Conservation (phyloP, 2,113 vertebrate species). For the Grus americana region DNA sequence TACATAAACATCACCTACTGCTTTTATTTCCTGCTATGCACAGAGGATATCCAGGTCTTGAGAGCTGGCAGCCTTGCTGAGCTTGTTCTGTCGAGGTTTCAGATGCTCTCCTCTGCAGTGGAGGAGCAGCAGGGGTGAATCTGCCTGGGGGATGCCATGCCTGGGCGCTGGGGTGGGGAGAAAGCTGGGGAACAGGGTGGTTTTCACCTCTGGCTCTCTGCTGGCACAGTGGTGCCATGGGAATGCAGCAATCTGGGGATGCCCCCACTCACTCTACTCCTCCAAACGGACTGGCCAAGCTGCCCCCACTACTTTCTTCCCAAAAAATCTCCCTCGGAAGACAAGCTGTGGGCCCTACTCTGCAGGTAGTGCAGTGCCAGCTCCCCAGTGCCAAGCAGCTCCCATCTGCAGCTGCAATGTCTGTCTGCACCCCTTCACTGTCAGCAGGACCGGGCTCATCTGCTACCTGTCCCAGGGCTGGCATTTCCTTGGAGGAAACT, state of each 20-base stretch:
- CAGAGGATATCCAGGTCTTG: background rate
- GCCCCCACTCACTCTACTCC: background rate
- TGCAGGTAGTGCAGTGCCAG: background rate
- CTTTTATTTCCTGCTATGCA: slow-evolving; percentile 56
- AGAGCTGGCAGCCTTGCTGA: slow-evolving; percentile 8
- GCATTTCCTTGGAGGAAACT: background rate
- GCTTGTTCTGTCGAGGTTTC: background rate
- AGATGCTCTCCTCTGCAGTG: background rate
- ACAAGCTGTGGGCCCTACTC: background rate
- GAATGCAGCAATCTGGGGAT: background rate
- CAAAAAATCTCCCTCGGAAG: background rate
- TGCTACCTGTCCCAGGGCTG: background rate
- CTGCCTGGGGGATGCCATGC: background rate
- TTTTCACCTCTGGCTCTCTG: background rate
- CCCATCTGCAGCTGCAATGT: background rate
- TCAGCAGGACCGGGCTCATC: fast-evolving
- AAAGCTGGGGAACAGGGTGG: background rate
- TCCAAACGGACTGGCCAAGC: background rate
- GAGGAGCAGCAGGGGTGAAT: background rate
- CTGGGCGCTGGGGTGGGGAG: background rate
- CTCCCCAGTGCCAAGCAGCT: background rate
- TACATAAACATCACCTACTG: background rate
- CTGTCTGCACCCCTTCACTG: background rate
- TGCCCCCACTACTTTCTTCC: background rate
- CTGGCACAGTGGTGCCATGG: background rate